phyloP scores from a whole-genome alignment of 2,113 vertebrate genomes.

The Varanus salvator region DNA sequence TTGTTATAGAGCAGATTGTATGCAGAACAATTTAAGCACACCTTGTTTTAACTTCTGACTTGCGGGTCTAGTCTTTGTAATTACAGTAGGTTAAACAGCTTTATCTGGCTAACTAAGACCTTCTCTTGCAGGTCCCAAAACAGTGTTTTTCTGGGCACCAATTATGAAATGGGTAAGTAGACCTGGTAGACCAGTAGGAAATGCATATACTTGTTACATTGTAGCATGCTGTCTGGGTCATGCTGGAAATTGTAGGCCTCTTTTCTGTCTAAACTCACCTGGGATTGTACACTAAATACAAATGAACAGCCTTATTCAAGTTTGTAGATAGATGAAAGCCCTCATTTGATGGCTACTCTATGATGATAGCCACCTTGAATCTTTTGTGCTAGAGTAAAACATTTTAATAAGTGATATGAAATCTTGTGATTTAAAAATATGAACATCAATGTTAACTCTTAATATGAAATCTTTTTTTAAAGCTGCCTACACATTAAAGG shows the following conservation, averaged over 20 bases:
- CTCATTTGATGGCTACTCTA: too few relatives aligned
- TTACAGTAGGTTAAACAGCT: not conserved
- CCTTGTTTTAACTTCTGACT: not conserved
- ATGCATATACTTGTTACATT: not conserved
- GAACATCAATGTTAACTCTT: not conserved
- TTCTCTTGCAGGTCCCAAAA: conserved; percentile 89
- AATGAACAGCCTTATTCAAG: not conserved
- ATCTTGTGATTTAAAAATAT: not conserved
- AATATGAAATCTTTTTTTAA: not conserved
- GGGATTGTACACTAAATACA: too few relatives aligned
- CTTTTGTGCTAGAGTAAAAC: too few relatives aligned
- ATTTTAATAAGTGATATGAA: too few relatives aligned
- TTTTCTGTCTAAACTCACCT: too few relatives aligned
- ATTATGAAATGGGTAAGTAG: conserved; percentile 96
- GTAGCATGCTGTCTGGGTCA: not conserved
- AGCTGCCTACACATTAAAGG: not conserved
- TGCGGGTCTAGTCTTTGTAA: not conserved
- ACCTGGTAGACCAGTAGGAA: not conserved
- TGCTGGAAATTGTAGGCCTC: too few relatives aligned
- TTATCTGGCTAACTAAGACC: not conserved
- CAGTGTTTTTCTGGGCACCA: conserved; percentile 99
- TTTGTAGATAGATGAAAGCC: too few relatives aligned
- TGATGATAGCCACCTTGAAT: too few relatives aligned
- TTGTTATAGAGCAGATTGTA: not conserved
- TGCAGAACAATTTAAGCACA: not conserved